Evolutionary conservation across 2,113 vertebrate species (phyloP).

Genomic region (Pangasianodon gigas): DNA sequence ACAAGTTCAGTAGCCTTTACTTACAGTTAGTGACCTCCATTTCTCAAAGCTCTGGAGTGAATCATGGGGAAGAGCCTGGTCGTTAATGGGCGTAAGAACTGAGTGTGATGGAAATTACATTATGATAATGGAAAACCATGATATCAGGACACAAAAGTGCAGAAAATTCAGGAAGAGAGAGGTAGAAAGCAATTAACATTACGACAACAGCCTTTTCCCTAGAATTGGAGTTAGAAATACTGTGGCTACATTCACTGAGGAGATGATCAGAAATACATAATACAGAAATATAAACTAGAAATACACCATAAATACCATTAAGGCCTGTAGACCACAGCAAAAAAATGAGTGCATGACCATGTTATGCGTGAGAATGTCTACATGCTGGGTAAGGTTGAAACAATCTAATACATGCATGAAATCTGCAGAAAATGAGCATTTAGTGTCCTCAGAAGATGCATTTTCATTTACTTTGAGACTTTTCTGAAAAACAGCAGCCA

Average conservation of each 20-base stretch:
- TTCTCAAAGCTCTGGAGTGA: not conserved
- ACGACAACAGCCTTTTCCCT: not conserved
- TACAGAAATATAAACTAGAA: not conserved
- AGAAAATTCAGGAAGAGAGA: not conserved
- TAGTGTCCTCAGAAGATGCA: not conserved
- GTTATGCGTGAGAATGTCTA: not conserved
- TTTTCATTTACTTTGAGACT: not conserved
- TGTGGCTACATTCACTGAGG: not conserved
- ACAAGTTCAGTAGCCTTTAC: not conserved
- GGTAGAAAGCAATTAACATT: no score
- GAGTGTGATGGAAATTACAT: not conserved
- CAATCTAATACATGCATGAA: not conserved
- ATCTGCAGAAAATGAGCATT: no score
- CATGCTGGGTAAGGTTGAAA: not conserved
- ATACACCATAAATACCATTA: not conserved
- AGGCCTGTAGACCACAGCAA: not conserved
- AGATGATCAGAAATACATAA: not conserved
- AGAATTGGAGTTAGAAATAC: not conserved
- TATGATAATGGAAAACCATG: not conserved
- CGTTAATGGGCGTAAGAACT: not conserved
- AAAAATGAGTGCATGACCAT: not conserved
- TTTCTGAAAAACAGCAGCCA: not conserved
- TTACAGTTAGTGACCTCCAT: not conserved
- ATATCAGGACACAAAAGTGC: slow-evolving; percentile 5
- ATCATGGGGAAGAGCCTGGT: not conserved